Conservation (phyloP, 1,140 invertebrate species). For the Drosophila hydei region DNA sequence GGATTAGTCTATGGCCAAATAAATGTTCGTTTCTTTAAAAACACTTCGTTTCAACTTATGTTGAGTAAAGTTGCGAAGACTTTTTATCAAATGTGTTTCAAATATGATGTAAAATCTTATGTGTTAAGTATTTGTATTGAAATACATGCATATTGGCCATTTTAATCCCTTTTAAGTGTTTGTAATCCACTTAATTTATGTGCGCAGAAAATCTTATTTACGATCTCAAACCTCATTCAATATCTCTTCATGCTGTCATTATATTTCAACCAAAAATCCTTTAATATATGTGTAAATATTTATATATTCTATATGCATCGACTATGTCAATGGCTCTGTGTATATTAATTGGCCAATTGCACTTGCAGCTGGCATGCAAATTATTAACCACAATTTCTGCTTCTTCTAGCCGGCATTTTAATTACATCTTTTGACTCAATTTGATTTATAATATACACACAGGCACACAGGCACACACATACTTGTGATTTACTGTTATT, state of each 20-base stretch:
- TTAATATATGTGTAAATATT: background rate
- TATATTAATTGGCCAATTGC: background rate
- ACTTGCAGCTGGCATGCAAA: constrained; percentile 6
- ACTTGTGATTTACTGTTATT: constrained; percentile 36
- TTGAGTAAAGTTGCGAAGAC: too few species aligned
- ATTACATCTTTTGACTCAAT: too few species aligned
- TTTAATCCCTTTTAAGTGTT: background rate
- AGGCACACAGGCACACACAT: too few species aligned
- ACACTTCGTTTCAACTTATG: too few species aligned
- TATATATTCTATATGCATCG: background rate
- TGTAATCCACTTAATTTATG: too few species aligned
- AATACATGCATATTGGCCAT: too few species aligned
- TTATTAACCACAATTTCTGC: constrained; percentile 7
- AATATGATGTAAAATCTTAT: too few species aligned
- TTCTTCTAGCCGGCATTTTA: constrained; percentile 18
- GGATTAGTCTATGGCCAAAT: background rate
- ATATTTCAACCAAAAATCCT: background rate
- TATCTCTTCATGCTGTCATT: background rate
- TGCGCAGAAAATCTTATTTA: background rate
- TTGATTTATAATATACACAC: constrained; percentile 32
- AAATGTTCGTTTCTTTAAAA: too few species aligned
- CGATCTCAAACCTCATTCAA: background rate
- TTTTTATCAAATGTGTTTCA: too few species aligned
- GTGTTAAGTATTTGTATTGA: too few species aligned
- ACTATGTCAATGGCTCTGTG: background rate